Evolutionary conservation across 2,797 vertebrate genomes (phyloP), one percentile per base, ranked within the genome.

Genomic region (Carcharodon carcharias): DNA sequence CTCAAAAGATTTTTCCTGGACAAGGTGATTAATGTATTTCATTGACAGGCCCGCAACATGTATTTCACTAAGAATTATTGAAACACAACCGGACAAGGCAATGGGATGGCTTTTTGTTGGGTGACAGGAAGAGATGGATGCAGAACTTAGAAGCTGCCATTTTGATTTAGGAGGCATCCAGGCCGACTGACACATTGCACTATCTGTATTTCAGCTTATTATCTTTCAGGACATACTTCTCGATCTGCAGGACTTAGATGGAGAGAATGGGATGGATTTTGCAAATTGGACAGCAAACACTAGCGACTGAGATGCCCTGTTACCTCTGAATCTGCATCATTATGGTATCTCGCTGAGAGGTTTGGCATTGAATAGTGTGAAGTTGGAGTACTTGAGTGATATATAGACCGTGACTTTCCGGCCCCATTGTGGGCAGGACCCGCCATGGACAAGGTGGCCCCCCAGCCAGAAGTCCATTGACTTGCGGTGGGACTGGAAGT

Each of bases 111-210:
- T 56, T 28, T 2, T 89, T 58, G 11, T 61, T 91, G 58, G 45
- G 2, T 50, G 82, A 85, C 40, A 85, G 40, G 82, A 85, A 26
- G 82, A 85, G 82, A 50, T 26, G 45, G 45, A 85, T 85, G 7
- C 88, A 91, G 35, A 35, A 88, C 4, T 58, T 91, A 18, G 56
- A 91, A 63, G 58, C 88, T 91, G 88, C 88, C 88, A 91, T 91
- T n/a, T 91, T 91, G 88, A 91, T 63, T 91, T 35, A 91, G 56
- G 88, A 61, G 88, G 31, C 16, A 18, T 35, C 31, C 56, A 18
- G 58, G 6, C 31, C 56, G 3, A 61, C 11, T 63, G 88, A 61
- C 88, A 16, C 45, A 18, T 63, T 91, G 28, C 16, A 8, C 31
- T 61, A 91, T 63, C 58, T 35, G 31, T 18, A 35, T n/a, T 61